Base-by-base conservation (phyloP, 2,113 vertebrate species). In the Istiophorus platypterus region DNA sequence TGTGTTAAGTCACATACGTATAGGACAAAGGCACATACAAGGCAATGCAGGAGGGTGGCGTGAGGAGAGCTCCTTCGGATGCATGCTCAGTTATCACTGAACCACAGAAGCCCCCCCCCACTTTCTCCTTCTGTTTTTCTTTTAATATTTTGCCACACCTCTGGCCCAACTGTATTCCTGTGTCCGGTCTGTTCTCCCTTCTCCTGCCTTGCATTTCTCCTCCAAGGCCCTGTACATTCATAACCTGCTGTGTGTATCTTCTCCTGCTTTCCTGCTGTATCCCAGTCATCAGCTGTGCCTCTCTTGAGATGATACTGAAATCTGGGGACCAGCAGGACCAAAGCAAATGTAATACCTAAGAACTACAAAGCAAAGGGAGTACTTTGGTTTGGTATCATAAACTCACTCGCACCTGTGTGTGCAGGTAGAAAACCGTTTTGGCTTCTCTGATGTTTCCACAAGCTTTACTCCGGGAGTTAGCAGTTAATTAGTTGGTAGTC, bases 51-150 rank as follows among this genome's bases (percentile, higher is more conserved):
- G 77, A 54, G 85, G 67, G 37, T 63, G 69, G 74, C 39, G 34
- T 82, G 68, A 76, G 64, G 34, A 61, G 63, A 59, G 54, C 54
- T 86, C 31, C 39, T 57, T 76, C 61, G 56, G 82, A 79, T 82
- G 67, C 70, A 5, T 74, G 84, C 91, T 90, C 90, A 94, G 92
- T 89, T 88, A 90, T 90, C 82, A 80, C 47, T 58, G 57, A 76
- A 71, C 76, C 76, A 73, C 79, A 81, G 49, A 63, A 56, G 51
- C 70, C 52, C 12, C 52, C 54, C 61, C 56, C 41, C 8, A 5
- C 56, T 64, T 75, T 47, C 31, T 45, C 45, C 41, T 58, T 76
- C 63, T 82, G 7, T 64, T 78, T 89, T 68, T 39, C 66, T 57
- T 59, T 76, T 54, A 57, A 42, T 69, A 67, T 51, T n/a, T n/a